phyloP scores from a whole-genome alignment of 2,888 invertebrate genomes.

The Melanostoma scalare region DNA sequence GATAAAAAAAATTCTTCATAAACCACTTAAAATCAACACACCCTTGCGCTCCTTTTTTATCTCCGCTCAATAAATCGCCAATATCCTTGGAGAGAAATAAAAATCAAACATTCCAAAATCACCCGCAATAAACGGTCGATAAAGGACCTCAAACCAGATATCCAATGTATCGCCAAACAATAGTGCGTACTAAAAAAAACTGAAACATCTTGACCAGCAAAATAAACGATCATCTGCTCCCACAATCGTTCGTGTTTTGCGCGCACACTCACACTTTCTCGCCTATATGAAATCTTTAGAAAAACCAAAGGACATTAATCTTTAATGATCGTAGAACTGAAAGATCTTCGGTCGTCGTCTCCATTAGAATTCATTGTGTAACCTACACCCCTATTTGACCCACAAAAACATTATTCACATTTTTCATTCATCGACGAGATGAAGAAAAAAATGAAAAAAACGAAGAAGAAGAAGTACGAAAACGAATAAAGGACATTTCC shows the following conservation, averaged over 20 bases:
- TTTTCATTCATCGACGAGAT: constrained; percentile 62
- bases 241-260: constrained; percentile 53
- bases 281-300: constrained; percentile 26
- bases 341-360: constrained; percentile 49
- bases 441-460: constrained; percentile 39
- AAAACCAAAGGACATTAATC: constrained; percentile 64
- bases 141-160: constrained; percentile 57
- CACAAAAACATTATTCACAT: constrained; percentile 67
- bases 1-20: neutral
- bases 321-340: constrained; percentile 67
- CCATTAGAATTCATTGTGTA: constrained; percentile 69
- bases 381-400: constrained; percentile 73
- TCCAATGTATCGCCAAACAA: constrained; percentile 40
- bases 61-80: constrained; percentile 29
- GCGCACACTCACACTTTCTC: constrained; percentile 33
- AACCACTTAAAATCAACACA: neutral
- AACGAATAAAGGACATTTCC: constrained; percentile 56
- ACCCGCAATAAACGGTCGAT: constrained; percentile 67
- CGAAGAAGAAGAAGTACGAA: constrained; percentile 55
- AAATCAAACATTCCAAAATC: constrained; percentile 59
- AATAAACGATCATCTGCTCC: constrained; percentile 71
- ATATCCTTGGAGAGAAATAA: constrained; percentile 56
- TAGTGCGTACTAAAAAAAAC: constrained; percentile 32
- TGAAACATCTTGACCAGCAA: constrained; percentile 67
- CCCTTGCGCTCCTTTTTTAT: constrained; percentile 11